Percentiles rank a stretch among this genome's conserved stretches.
Evolutionary conservation across 2,113 vertebrate species (phyloP).

Genomic region (Neodontobutis hainanensis): DNA sequence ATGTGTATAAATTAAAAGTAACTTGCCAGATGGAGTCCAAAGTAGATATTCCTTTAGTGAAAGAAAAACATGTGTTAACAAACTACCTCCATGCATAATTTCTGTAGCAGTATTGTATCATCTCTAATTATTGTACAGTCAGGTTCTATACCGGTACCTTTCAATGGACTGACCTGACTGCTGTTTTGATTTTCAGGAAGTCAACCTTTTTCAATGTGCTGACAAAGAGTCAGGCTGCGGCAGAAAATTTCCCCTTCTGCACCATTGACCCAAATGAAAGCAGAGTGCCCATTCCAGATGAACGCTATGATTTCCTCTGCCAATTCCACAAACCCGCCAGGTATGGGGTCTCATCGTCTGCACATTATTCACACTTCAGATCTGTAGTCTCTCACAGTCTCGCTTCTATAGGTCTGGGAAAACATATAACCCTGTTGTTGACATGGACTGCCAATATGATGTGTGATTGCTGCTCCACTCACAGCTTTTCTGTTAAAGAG

Average conservation of each 20-base stretch:
- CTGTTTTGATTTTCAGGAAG: slow-evolving; percentile 86
- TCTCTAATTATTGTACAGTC: slow-evolving; percentile 16
- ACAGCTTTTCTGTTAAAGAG: slow-evolving; percentile 30
- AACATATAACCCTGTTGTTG: slow-evolving; percentile 56
- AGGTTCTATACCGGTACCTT: slow-evolving; percentile 36
- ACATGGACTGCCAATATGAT: slow-evolving; percentile 47
- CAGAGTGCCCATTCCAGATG: slow-evolving; percentile 92
- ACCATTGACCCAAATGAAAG: slow-evolving; percentile 97
- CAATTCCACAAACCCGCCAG: slow-evolving; percentile 92
- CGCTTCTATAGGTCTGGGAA: slow-evolving; percentile 49
- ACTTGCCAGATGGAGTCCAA: too few species aligned
- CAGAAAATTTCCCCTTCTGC: slow-evolving; percentile 95
- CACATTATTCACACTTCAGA: slow-evolving; percentile 69
- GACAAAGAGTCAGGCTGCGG: slow-evolving; percentile 91
- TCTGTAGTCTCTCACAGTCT: slow-evolving; percentile 34
- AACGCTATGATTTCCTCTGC: slow-evolving; percentile 92
- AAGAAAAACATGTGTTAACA: too few species aligned
- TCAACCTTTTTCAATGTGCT: slow-evolving; percentile 95
- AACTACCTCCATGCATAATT: too few species aligned
- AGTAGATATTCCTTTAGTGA: too few species aligned
- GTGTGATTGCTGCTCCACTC: slow-evolving; percentile 45
- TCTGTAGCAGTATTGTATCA: too few species aligned
- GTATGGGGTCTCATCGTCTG: slow-evolving; percentile 78
- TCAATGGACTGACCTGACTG: slow-evolving; percentile 58
- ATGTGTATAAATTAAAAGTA: too few species aligned